Evolutionary conservation across 2,113 vertebrate species (phyloP).

Genomic region (Amblyornis subalaris): DNA sequence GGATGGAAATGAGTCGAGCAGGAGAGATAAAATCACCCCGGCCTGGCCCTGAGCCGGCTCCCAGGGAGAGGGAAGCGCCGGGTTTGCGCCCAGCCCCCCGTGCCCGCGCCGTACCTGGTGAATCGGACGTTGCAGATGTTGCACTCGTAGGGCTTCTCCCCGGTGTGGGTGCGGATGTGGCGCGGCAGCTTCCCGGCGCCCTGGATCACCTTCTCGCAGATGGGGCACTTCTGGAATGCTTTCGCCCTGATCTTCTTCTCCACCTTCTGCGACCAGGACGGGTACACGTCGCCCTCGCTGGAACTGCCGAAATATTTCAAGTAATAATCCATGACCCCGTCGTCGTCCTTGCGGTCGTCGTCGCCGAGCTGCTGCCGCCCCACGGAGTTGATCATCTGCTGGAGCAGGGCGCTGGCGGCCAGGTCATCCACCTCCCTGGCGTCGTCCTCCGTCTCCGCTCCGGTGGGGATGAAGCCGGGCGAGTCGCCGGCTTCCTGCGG

Average conservation of each 20-base stretch:
- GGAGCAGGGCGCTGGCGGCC: slow-evolving; percentile 89
- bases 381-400: slow-evolving; percentile 93
- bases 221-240: slow-evolving; percentile 99
- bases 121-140: slow-evolving; percentile 88
- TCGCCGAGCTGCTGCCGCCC: slow-evolving; percentile 78
- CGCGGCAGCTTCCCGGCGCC: slow-evolving; percentile 92
- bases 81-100: not conserved
- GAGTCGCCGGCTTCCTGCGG: slow-evolving; percentile 69
- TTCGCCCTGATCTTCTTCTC: slow-evolving; percentile 98
- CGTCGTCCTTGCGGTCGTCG: slow-evolving; percentile 83
- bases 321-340: slow-evolving; percentile 96
- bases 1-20: not conserved
- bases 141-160: slow-evolving; percentile 98
- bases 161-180: slow-evolving; percentile 97
- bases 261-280: slow-evolving; percentile 78
- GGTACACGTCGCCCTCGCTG: slow-evolving; percentile 78
- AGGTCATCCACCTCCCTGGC: slow-evolving; percentile 65
- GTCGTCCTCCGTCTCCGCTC: slow-evolving; percentile 72
- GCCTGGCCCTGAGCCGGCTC: not conserved
- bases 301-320: slow-evolving; percentile 95
- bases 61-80: not conserved
- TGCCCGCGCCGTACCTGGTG: slow-evolving; percentile 77
- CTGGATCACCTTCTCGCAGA: slow-evolving; percentile 98
- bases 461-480: slow-evolving; percentile 53
- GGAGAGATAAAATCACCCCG: not conserved